phyloP scores from a whole-genome alignment of 1,140 invertebrate species.

The Hermatobates lingyangjiaoensis region DNA sequence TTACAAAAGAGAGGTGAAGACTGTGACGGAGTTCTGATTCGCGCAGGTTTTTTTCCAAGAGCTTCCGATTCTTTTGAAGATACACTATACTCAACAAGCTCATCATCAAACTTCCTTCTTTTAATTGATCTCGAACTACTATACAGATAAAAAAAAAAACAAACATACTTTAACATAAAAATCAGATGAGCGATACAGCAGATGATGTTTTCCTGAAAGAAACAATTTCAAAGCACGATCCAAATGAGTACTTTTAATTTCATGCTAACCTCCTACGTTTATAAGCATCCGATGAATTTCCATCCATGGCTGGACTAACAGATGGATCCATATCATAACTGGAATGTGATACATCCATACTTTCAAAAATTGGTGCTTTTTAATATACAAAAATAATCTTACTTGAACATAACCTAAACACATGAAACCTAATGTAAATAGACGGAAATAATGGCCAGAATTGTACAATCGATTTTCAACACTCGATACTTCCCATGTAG shows the following conservation, averaged over 20 bases:
- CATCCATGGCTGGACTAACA: slow-evolving; percentile 8
- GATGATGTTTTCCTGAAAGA: not conserved
- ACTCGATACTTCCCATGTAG: too few species aligned
- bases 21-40: slow-evolving; percentile 7
- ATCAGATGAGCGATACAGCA: not conserved
- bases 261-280: slow-evolving; percentile 8
- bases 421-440: too few species aligned
- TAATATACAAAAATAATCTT: too few species aligned
- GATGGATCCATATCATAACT: slow-evolving; percentile 7
- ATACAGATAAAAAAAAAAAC: slow-evolving; percentile 17
- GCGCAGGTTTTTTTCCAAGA: slow-evolving; percentile 2
- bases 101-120: slow-evolving; percentile 89
- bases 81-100: slow-evolving; percentile 57
- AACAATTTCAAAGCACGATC: not conserved
- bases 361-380: too few species aligned
- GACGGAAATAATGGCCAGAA: too few species aligned
- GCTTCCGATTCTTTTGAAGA: slow-evolving; percentile 8
- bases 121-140: slow-evolving; percentile 87
- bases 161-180: not conserved
- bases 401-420: too few species aligned
- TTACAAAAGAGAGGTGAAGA: slow-evolving; percentile 6
- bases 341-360: not conserved
- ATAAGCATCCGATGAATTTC: slow-evolving; percentile 4
- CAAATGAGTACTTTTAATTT: not conserved
- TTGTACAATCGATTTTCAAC: too few species aligned